Evolutionary conservation across 2,888 invertebrate genomes (phyloP), one percentile per base, ranked within the genome.

Genomic region (Amphimallon solstitiale): DNA sequence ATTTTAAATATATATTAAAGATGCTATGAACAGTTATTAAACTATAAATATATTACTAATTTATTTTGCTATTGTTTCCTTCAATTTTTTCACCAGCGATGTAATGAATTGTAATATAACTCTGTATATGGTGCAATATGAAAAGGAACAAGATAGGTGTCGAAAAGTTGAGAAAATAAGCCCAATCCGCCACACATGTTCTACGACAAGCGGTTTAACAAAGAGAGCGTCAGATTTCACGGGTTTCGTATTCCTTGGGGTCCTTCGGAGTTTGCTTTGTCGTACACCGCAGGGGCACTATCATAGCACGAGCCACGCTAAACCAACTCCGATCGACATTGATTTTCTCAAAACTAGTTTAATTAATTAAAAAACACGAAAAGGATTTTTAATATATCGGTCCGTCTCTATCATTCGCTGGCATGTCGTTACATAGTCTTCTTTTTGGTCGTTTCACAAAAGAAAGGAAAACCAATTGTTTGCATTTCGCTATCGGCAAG

Each of bases 211-310:
- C 72, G 72, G 72, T 69, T 48, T 63, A 71, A 75, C 74, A 76
- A 76, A 74, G 70, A 70, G 68, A 64, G 75, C 73, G 70, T 77
- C 74, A 68, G 56, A 68, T 76, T 75, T 72, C 75, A 74, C 66
- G 68, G 72, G 72, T 74, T 72, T 73, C 70, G 71, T 68, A 61
- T 75, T 72, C 71, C 74, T 71, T 64, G 66, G 71, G 73, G 75
- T 74, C 68, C 69, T 69, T 60, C 60, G 68, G 66, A 56, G 70
- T 63, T 66, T 65, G 69, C 73, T 77, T 76, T 77, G 74, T 76
- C 68, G 70, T 70, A 68, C 74, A 66, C 75, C 68, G 74, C 56
- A 59, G 67, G 65, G 73, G 70, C 71, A 73, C 70, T 45, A 34
- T 68, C 67, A 65, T 65, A 68, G 75, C 77, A 78, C 77, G 77